Conservation (phyloP, 2,797 vertebrate genomes). For the Hypotaenidia okinawae region DNA sequence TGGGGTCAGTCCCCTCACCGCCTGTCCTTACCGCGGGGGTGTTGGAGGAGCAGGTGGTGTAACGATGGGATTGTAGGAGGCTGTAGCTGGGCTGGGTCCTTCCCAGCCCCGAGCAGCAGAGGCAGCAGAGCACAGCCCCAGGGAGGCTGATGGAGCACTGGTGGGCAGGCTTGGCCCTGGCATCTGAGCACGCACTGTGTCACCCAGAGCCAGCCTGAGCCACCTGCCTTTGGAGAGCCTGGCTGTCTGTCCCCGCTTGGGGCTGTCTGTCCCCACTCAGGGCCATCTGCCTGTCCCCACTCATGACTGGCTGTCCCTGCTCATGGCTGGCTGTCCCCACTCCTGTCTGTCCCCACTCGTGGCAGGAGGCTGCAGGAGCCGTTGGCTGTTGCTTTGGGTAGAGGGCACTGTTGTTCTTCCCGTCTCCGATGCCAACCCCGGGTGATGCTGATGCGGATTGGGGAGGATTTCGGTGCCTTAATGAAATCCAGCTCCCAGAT, state of each 20-base stretch:
- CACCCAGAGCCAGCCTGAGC: fast-evolving
- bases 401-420: slow-evolving; percentile 51
- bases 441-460: not conserved
- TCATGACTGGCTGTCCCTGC: too few species aligned
- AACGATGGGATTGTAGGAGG: too few species aligned
- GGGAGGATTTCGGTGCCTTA: not conserved
- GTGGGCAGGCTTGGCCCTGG: fast-evolving
- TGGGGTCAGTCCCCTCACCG: not conserved
- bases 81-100: too few species aligned
- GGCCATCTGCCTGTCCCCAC: too few species aligned
- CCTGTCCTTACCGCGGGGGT: not conserved
- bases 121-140: not conserved
- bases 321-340: too few species aligned
- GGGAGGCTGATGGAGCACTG: not conserved
- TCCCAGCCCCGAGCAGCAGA: not conserved
- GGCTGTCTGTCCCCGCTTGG: too few species aligned
- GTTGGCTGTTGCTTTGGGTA: not conserved
- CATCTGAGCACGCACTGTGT: fast-evolving
- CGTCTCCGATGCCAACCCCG: not conserved
- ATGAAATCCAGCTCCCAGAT: not conserved
- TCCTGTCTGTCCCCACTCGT: too few species aligned
- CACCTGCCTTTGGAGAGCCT: fast-evolving
- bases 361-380: not conserved
- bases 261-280: too few species aligned
- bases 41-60: not conserved